Conservation (phyloP, 2,888 invertebrate genomes). For the Camponotus fellah region DNA sequence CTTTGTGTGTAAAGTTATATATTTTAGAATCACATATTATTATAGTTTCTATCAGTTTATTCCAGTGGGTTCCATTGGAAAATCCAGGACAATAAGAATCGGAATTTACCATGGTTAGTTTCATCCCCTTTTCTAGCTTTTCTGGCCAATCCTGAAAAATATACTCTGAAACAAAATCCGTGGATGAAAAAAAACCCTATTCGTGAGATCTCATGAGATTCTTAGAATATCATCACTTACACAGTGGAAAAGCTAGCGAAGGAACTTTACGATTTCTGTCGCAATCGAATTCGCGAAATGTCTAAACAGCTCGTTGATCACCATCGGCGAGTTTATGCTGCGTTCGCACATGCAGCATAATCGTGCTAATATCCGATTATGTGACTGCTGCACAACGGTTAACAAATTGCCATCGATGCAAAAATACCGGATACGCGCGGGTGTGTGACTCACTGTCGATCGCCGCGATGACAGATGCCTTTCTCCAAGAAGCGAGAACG, state of each 20-base stretch:
- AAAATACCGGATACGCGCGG: conserved; percentile 58
- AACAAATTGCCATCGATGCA: conserved; percentile 76
- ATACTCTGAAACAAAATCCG: background rate
- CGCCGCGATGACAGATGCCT: conserved; percentile 53
- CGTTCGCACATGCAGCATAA: background rate
- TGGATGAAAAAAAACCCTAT: background rate
- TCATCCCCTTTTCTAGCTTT: too few relatives aligned
- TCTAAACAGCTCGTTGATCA: background rate
- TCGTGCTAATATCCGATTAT: conserved; percentile 20
- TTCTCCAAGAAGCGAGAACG: conserved; percentile 63
- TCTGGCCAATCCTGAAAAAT: too few relatives aligned
- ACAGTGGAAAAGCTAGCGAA: background rate
- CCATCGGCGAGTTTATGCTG: background rate
- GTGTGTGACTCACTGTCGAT: conserved; percentile 60
- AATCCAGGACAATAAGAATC: too few relatives aligned
- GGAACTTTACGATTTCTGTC: background rate
- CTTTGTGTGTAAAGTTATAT: too few relatives aligned
- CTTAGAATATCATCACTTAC: background rate
- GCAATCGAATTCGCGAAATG: too few relatives aligned
- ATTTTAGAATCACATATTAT: too few relatives aligned
- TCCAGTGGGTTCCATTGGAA: too few relatives aligned
- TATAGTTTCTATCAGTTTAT: too few relatives aligned
- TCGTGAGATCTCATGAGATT: background rate
- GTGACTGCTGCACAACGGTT: conserved; percentile 59
- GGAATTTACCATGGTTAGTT: too few relatives aligned